These are phyloP conservation scores for Microctonus brassicae DNA, from an alignment of 2,888 invertebrate species.

Conservation along the genomic window DNA sequence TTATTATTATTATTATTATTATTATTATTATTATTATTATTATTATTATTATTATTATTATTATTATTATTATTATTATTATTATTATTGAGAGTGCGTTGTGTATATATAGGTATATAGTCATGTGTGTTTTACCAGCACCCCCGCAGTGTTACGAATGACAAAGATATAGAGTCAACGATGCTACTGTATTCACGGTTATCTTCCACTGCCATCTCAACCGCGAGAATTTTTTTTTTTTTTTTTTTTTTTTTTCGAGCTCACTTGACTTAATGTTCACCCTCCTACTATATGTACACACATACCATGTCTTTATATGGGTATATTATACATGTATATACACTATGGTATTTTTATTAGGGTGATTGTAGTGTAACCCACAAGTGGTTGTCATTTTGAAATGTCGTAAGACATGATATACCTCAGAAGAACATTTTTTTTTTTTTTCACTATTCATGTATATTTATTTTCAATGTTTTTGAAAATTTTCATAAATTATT, in stretches of 20 bases:
- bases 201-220: conserved; percentile 41
- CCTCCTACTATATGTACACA: conserved; percentile 20
- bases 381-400: conserved; percentile 53
- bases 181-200: conserved; percentile 53
- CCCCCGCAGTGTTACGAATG: conserved; percentile 62
- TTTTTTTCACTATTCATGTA: no score
- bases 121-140: conserved; percentile 38
- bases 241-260: conserved; percentile 39
- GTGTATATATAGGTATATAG: no score
- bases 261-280: conserved; percentile 39
- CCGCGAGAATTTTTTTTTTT: conserved; percentile 33
- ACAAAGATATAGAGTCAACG: conserved; percentile 54
- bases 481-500: not conserved
- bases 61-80: not conserved
- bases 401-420: not conserved
- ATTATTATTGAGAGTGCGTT: not conserved
- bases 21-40: not conserved
- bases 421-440: not conserved
- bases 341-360: conserved; percentile 63
- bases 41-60: no score
- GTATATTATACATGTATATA: conserved; percentile 1
- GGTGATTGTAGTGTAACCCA: conserved; percentile 62
- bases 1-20: no score
- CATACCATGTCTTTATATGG: not conserved
- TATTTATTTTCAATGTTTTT: not conserved